A percentile compares a stretch with the other conserved stretches of the same genome.
These are phyloP conservation scores for Nesogale talazaci DNA, from an alignment of 2,113 vertebrate genomes.

Conservation along the genomic window DNA sequence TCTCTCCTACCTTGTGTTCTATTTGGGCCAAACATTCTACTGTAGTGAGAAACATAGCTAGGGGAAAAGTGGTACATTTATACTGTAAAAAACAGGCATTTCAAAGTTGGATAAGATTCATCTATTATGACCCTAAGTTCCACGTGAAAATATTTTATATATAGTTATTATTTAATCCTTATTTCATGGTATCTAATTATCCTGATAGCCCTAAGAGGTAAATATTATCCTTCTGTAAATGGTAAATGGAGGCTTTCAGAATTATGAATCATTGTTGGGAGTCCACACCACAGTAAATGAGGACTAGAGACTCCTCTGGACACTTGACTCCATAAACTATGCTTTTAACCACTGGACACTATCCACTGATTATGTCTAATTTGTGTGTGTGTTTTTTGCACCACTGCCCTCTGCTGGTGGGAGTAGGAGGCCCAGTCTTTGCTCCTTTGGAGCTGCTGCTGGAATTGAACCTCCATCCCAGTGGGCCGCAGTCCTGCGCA, in stretches of 20 bases:
- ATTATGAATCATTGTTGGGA: neutral
- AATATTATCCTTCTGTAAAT: neutral
- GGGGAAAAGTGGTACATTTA: neutral
- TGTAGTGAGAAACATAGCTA: neutral
- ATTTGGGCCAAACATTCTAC: slow-evolving; percentile 12
- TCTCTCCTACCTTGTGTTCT: neutral
- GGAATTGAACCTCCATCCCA: no score
- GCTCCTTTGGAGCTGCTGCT: no score
- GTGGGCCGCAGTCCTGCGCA: no score
- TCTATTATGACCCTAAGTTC: neutral
- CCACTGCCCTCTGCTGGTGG: no score
- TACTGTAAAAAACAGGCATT: neutral
- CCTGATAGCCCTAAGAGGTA: neutral
- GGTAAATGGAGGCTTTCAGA: neutral
- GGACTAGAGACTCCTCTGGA: neutral
- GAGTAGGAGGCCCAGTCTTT: no score
- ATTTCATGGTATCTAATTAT: neutral
- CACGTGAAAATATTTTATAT: neutral
- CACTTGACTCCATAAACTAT: neutral
- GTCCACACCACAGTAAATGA: neutral
- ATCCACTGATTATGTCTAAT: neutral
- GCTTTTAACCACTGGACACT: neutral
- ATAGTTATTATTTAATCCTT: neutral
- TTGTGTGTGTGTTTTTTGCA: no score
- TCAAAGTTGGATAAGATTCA: neutral